Evolutionary conservation across 2,113 vertebrate species (phyloP), one percentile per base, ranked within the genome.

Genomic region (Psilopsiagon aurifrons): DNA sequence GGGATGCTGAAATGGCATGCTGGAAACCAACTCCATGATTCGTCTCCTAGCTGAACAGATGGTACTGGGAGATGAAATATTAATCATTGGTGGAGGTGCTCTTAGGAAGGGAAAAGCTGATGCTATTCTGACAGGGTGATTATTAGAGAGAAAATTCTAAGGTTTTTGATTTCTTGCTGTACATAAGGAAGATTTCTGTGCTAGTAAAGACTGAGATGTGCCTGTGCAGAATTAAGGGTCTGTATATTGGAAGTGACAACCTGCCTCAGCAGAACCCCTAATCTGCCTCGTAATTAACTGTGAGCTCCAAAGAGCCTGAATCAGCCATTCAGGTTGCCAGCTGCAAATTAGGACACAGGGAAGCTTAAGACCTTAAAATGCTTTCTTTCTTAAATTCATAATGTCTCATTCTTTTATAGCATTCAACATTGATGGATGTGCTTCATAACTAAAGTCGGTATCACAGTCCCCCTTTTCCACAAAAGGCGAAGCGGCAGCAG

Each of bases 261-360:
- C 47, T 88, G 57, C 74, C 90, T 94, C 82, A 96, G 83, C 63
- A 97, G 94, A 96, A 94, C 64, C 81, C 88, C 93, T 83, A 68
- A 91, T 80, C 87, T 95, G 74, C 25, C 77, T 94, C 23, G 10
- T 95, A 96, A 97, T 97, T 96, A 94, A 88, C 59, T 74, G 73
- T 60, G 85, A 90, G 54, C 88, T 95, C 81, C 87, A 87, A 88
- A 97, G 91, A 94, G 94, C 90, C 80, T 87, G 29, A 66, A 93
- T 96, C 95, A 96, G 74, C 92, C 90, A 73, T 67, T 80, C 22
- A 57, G 44, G 59, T 81, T 94, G 64, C 83, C 91, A 83, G 68
- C 33, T 81, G 35, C 54, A 95, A 94, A 94, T 76, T 92, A 86
- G 80, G 77, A 81, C 97, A 96, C 60, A 88, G 60, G 28, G 51